phyloP scores from a whole-genome alignment of 2,113 vertebrate species.

The Melierax canorus region DNA sequence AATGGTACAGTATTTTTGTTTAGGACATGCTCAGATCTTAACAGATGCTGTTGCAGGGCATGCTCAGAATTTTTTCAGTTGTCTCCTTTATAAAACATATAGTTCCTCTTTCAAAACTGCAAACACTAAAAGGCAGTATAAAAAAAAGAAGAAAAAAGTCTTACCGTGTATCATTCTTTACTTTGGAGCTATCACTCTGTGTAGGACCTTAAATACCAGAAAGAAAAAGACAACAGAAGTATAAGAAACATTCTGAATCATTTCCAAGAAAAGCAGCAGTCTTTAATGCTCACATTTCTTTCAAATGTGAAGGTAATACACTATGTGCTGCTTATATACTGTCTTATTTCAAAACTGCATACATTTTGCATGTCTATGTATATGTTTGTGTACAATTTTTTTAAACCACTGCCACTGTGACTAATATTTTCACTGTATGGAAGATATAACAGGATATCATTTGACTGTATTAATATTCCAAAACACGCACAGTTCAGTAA shows the following conservation, averaged over 20 bases:
- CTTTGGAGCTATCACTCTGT: conserved; percentile 79
- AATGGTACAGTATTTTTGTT: background rate
- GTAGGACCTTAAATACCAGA: conserved; percentile 72
- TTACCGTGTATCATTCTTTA: conserved; percentile 78
- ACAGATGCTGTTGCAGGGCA: background rate
- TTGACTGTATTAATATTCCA: background rate
- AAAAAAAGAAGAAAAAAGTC: background rate
- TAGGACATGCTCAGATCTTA: background rate
- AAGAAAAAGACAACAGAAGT: conserved; percentile 21
- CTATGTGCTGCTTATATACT: background rate
- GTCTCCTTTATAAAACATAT: background rate
- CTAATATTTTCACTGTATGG: background rate
- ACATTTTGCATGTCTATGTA: background rate
- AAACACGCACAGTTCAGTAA: background rate
- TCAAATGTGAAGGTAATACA: background rate
- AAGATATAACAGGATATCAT: background rate
- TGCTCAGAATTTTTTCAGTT: background rate
- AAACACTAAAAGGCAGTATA: background rate
- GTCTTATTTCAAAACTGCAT: background rate
- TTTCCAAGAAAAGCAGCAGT: background rate
- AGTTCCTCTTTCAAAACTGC: background rate
- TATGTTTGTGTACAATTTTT: background rate
- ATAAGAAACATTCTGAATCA: background rate
- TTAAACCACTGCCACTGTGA: background rate
- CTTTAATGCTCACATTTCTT: background rate